Evolutionary conservation across 2,797 vertebrate species (phyloP), one percentile per base, ranked within the genome.

Genomic region (Anguilla obscura): DNA sequence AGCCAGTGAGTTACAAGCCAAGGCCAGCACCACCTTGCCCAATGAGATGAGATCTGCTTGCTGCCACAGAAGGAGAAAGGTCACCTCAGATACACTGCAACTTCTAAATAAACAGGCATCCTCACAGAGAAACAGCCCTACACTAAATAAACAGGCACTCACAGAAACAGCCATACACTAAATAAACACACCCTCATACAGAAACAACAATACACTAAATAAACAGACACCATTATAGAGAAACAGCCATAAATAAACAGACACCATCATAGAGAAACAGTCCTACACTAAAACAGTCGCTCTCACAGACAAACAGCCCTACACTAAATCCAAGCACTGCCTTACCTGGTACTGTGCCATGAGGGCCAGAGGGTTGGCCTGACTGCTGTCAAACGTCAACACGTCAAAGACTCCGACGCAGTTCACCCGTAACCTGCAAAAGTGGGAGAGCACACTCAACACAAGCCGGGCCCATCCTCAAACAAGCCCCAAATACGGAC

Each of bases 11-110:
- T 99, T 99, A 93, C 98, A 99, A 79, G 99, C 98, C 95, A 99
- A 94, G 88, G 99, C 98, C 96, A 99, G 95, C 90, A 99, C 99
- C 95, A 99, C 98, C 95, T 99, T 99, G 94, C 99, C 99, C 96
- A 99, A 94, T 82, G 98, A 98, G 93, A 99, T 98, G 86, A 99
- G 96, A 96, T 99, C 99, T 92, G 98, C 98, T 99, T 99, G 99
- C 99, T 99, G 94, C 90, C 71, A 92, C 66, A 84, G 74, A 86
- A 58, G 56, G 1, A 58, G 33, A 2, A 33, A 87, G n/a, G 69
- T 27, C 56, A 88, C 1, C 18, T 82, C 18, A 89, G 40, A 54
- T 50, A 63, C 2, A 54, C 58, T n/a, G 24, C 27, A 40, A 24
- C 14, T 45, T n/a, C n/a, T 69, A 69, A 69, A 69, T 27, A 66